Evolutionary conservation across 1,140 invertebrate genomes (phyloP), one percentile per base, ranked within the genome.

Genomic region (Ptiloglossa arizonensis): DNA sequence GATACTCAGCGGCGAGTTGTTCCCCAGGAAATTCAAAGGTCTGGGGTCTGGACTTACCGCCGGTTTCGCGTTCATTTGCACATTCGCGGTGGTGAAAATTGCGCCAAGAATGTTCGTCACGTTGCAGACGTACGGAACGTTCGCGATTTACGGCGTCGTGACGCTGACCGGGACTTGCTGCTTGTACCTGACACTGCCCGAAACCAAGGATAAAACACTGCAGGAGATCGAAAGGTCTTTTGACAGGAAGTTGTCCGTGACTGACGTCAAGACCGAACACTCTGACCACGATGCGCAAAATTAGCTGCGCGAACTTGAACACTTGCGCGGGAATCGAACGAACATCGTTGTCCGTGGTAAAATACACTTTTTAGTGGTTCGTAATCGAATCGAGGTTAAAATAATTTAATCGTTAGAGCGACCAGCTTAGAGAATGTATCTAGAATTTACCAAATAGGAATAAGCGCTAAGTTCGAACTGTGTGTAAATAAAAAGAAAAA

Each of bases 191-290:
- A 94, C 95, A 71, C 88, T 97, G 29, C 96, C 97, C 9, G 96
- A 97, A 92, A 97, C 96, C 0, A 96, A 95, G 91, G 96, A 96
- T 13, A 96, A 95, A 82, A 95, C 94, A 27, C 91, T 97, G 66
- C 94, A 96, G 87, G 96, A 97, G 87, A 96, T 97, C 71, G 94
- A 95, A 86, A 93, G 93, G 46, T 89, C 89, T 54, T 95, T 95
- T 79, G 52, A 52, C 27, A 44, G n/a, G 9, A 68, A 52, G 41
- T 27, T 35, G 19, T 2, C 5, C 22, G 4, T 2, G 9, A 5
- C 11, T 5, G 9, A 8, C 24, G 1, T n/a, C 1, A 9, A 5
- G n/a, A 4, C 59, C 0, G 35, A 41, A 62, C 9, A 6, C 2
- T 11, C 1, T 5, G 57, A 35, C 5, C 6, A n/a, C 6, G 1